Evolutionary conservation across 2,797 vertebrate genomes (phyloP).

Genomic region (Macropus fuliginosus): DNA sequence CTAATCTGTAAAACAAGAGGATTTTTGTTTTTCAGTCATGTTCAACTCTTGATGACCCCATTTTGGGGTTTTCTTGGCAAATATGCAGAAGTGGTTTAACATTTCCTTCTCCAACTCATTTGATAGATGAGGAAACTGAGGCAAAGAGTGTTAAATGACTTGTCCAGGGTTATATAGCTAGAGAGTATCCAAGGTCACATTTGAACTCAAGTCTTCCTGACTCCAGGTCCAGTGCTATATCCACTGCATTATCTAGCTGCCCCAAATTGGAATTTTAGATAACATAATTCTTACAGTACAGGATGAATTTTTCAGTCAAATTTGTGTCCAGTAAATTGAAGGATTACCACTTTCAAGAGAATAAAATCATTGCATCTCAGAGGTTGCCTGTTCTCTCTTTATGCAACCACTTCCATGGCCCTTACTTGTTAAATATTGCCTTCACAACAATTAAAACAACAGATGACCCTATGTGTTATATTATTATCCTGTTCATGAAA

Average conservation of each 20-base stretch:
- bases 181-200: neutral
- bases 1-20: neutral
- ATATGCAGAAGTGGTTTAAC: neutral
- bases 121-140: neutral
- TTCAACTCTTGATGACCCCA: neutral
- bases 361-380: neutral
- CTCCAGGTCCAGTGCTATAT: neutral
- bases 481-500: neutral
- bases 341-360: neutral
- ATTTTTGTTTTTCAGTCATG: neutral
- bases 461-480: neutral
- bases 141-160: neutral
- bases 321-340: neutral
- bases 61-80: neutral
- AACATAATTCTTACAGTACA: neutral
- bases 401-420: neutral
- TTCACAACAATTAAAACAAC: neutral
- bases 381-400: neutral
- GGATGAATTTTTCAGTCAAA: neutral
- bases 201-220: neutral
- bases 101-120: neutral
- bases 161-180: neutral
- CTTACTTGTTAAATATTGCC: neutral
- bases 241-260: neutral
- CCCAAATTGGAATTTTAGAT: neutral